Conservation (phyloP, 64 coral and sea anemone species). For the Hydrozoanthus tunicans region DNA sequence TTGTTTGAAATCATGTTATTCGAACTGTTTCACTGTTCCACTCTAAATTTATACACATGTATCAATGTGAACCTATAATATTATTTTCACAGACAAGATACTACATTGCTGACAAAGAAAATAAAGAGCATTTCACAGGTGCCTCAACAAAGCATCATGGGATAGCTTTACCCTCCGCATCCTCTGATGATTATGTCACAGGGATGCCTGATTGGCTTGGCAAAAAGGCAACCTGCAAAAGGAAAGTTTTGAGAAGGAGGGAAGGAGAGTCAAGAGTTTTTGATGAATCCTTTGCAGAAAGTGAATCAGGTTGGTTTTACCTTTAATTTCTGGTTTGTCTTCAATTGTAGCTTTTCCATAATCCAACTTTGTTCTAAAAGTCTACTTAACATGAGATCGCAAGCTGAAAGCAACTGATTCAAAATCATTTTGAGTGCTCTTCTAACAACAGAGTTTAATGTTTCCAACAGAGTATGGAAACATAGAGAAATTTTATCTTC, state of each 20-base stretch:
- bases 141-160: not conserved
- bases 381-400: too few relatives aligned
- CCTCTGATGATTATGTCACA: constrained; percentile 29
- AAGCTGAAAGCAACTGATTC: too few relatives aligned
- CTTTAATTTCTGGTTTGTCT: not conserved
- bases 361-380: not conserved
- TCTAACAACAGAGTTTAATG: too few relatives aligned
- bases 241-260: constrained; percentile 88
- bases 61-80: not conserved
- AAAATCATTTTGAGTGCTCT: too few relatives aligned
- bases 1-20: too few relatives aligned
- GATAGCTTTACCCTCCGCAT: not conserved
- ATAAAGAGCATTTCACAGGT: not conserved
- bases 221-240: constrained; percentile 61
- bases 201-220: not conserved
- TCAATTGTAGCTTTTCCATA: too few relatives aligned
- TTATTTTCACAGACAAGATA: constrained; percentile 7
- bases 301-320: constrained; percentile 69
- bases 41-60: not conserved
- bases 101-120: constrained; percentile 38
- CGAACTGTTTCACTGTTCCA: too few relatives aligned
- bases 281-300: constrained; percentile 95
- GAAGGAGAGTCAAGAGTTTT: constrained; percentile 91
- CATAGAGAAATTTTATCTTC: too few relatives aligned
- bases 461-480: too few relatives aligned